These are phyloP conservation scores for Hyperoodon ampullatus DNA, from an alignment of 2,113 vertebrate genomes.

Conservation along the genomic window DNA sequence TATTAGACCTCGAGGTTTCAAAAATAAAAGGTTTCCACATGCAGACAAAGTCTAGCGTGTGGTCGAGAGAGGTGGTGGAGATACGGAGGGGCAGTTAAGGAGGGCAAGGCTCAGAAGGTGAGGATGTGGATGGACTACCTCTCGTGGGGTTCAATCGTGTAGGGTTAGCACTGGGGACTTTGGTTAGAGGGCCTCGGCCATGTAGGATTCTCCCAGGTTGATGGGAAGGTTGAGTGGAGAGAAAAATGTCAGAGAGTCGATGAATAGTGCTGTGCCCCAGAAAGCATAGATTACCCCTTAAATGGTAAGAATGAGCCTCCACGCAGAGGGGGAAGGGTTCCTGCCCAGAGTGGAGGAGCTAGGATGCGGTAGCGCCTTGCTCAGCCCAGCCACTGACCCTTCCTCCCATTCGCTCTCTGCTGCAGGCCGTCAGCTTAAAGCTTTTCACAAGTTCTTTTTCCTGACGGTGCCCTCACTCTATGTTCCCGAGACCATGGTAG, in stretches of 20 bases:
- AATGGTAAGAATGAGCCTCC: background rate
- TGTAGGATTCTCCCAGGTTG: background rate
- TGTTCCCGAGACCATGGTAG: background rate
- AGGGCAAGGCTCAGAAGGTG: background rate
- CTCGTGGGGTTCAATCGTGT: rapidly evolving
- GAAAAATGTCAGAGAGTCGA: background rate
- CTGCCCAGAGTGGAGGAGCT: rapidly evolving
- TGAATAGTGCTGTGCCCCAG: background rate
- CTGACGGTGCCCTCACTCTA: background rate
- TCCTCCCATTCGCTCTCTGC: background rate
- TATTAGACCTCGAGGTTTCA: background rate
- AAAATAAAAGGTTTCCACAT: background rate
- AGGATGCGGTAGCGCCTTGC: background rate
- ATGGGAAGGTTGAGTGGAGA: background rate
- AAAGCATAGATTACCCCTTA: background rate
- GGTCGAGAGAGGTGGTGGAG: no score
- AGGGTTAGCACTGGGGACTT: no score
- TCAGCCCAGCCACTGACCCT: background rate
- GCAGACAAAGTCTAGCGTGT: background rate
- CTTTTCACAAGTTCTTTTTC: background rate
- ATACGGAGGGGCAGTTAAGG: background rate
- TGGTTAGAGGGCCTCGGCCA: no score
- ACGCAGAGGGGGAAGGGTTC: background rate
- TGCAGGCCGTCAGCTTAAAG: rapidly evolving
- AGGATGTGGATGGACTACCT: rapidly evolving